Base-by-base conservation (phyloP, 2,797 vertebrate genomes). In the Haliaeetus albicilla region DNA sequence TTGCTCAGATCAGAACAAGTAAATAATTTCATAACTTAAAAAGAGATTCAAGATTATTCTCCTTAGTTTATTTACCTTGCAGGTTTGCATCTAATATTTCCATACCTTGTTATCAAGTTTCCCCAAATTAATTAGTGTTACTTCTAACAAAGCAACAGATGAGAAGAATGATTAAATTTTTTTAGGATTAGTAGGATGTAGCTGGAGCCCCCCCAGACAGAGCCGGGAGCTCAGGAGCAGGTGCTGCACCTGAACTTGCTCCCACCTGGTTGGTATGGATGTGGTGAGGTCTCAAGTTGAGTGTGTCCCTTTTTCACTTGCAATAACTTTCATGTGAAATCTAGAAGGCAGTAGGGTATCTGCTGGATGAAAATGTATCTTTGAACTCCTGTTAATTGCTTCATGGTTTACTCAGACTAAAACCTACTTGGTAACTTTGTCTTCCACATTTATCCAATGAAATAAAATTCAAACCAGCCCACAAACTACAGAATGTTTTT, bases 381-480 rank as follows among this genome's bases (percentile, higher is more conserved):
- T 92, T 84, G 87, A 85, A 91, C 89, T 90, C 70, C 70, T 31
- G 43, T 84, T 97, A 92, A 94, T 93, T 95, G 92, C 86, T 91
- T 96, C 90, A 76, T 44, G 63, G 73, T 93, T 93, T 78, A 74
- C 89, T 97, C 83, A 83, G 93, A 79, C 95, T 94, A 89, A 97
- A 96, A 85, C 79, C 73, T 86, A 49, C 73, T 84, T 54, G 59
- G 46, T 95, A 85, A 93, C 82, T 85, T 60, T 73, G 80, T 79
- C 96, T 87, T 95, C 93, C 87, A 97, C 61, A 71, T 96, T 92
- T 96, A 95, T 82, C 93, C 93, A 91, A 69, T 59, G 91, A 95
- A 95, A 68, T 93, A 93, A 97, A 97, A 97, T 96, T 94, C 83
- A 97, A 98, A 96, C 92, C 96, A 96, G 93, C 90, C 94, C 85